Evolutionary conservation across 2,797 vertebrate species (phyloP).

Genomic region (Glossophaga mutica): DNA sequence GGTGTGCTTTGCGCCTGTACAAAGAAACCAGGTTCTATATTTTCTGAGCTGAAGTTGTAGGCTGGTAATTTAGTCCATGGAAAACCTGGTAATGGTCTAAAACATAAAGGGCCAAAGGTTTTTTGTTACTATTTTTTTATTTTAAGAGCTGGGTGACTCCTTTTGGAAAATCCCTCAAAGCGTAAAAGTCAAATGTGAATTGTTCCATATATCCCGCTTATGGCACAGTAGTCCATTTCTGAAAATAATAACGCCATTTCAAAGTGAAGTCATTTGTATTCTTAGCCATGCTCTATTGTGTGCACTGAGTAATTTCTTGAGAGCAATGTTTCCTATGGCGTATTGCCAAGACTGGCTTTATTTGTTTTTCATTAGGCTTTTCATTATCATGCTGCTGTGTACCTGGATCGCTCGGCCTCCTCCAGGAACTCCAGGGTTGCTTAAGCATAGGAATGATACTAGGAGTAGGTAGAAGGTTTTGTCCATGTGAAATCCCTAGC

Average conservation of each 20-base stretch:
- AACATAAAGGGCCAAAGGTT: background rate
- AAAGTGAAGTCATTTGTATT: conserved; percentile 61
- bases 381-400: conserved; percentile 28
- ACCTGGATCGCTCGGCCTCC: background rate
- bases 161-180: background rate
- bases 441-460: background rate
- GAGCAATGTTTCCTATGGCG: conserved; percentile 50
- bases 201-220: background rate
- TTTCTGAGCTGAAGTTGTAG: background rate
- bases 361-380: conserved; percentile 68
- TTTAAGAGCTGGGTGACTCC: background rate
- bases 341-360: conserved; percentile 44
- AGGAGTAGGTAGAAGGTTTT: background rate
- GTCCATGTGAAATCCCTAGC: conserved; percentile 21
- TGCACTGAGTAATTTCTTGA: conserved; percentile 61
- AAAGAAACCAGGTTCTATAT: background rate
- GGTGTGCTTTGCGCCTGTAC: background rate
- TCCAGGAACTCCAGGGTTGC: background rate
- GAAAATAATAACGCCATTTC: conserved; percentile 34
- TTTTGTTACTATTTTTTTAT: background rate
- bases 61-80: background rate
- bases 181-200: conserved; percentile 15
- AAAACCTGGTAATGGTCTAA: background rate
- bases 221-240: background rate
- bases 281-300: conserved; percentile 30